Percentiles rank a stretch among this genome's conserved stretches.
Conservation (phyloP, 2,888 invertebrate species). For the Cryptus armator region DNA sequence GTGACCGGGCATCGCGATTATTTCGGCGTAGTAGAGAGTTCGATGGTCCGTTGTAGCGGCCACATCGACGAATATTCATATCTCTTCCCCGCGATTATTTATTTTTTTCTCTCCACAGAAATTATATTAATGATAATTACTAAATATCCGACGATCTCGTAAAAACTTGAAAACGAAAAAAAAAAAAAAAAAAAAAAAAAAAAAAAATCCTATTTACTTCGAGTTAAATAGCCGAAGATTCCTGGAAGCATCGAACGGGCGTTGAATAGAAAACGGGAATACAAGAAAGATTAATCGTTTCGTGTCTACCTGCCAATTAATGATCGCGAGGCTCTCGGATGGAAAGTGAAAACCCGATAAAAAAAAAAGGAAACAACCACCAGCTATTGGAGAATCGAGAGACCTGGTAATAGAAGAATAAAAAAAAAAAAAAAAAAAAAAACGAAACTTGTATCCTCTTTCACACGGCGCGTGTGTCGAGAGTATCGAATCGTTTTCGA, state of each 20-base stretch:
- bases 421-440: constrained; percentile 10
- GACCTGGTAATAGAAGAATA: not conserved
- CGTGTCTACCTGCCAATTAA: constrained; percentile 61
- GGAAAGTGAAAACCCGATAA: constrained; percentile 59
- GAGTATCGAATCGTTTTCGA: constrained; percentile 50
- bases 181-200: constrained; percentile 20
- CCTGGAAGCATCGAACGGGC: not conserved
- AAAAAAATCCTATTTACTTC: constrained; percentile 12
- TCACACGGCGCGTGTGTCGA: constrained; percentile 36
- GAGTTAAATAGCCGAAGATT: not conserved
- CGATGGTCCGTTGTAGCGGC: constrained; percentile 38
- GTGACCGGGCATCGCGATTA: constrained; percentile 83
- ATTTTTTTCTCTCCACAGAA: not conserved
- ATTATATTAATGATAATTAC: constrained; percentile 31
- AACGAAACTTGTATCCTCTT: not conserved
- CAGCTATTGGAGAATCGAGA: constrained; percentile 15
- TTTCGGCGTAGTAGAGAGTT: constrained; percentile 72
- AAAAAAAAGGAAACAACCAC: constrained; percentile 30
- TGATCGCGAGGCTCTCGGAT: constrained; percentile 40
- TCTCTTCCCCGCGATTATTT: not conserved
- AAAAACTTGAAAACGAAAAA: not conserved
- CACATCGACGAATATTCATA: constrained; percentile 29
- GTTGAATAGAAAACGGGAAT: constrained; percentile 50
- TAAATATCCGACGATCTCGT: not conserved
- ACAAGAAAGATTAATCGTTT: constrained; percentile 57